A percentile compares a stretch with the other conserved stretches of the same genome.
Evolutionary conservation across 2,888 invertebrate genomes (phyloP).

Genomic region (Diarsia brunnea): DNA sequence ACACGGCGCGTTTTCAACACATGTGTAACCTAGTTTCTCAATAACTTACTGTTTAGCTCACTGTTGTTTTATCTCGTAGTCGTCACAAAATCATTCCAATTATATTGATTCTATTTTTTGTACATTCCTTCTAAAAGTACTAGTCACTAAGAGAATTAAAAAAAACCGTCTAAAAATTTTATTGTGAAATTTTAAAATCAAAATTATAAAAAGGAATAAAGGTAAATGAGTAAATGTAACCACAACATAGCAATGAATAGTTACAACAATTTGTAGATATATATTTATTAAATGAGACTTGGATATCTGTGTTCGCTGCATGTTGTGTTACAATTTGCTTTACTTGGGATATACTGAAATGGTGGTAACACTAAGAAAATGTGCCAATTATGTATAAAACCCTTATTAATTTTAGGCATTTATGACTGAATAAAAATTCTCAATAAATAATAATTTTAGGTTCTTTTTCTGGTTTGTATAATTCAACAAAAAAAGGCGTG

Average conservation of each 20-base stretch:
- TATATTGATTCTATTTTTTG: slow-evolving; percentile 60
- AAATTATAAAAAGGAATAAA: slow-evolving; percentile 51
- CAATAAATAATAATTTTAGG: slow-evolving; percentile 66
- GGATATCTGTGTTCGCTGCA: slow-evolving; percentile 34
- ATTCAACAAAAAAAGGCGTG: slow-evolving; percentile 61
- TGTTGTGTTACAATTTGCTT: slow-evolving; percentile 64
- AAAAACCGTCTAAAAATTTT: slow-evolving; percentile 57
- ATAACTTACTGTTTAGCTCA: slow-evolving; percentile 42
- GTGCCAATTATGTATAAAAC: slow-evolving; percentile 73
- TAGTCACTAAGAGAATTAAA: slow-evolving; percentile 72
- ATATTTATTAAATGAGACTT: slow-evolving; percentile 51
- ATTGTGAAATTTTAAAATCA: slow-evolving; percentile 53
- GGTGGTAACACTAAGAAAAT: slow-evolving; percentile 69
- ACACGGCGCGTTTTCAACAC: slow-evolving; percentile 62
- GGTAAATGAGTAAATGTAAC: slow-evolving; percentile 58
- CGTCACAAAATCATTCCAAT: slow-evolving; percentile 69
- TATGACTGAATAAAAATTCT: slow-evolving; percentile 72
- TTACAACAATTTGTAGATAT: slow-evolving; percentile 53
- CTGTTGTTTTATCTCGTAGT: slow-evolving; percentile 48
- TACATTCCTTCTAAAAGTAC: slow-evolving; percentile 73
- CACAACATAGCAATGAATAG: slow-evolving; percentile 49
- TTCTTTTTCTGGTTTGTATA: slow-evolving; percentile 66
- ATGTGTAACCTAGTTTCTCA: slow-evolving; percentile 45
- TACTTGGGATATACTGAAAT: slow-evolving; percentile 51
- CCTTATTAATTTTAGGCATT: slow-evolving; percentile 70